Percentiles rank a stretch among this genome's conserved stretches.
These are phyloP conservation scores for Iphiclides podalirius DNA, from an alignment of 2,888 invertebrate genomes.

Conservation along the genomic window DNA sequence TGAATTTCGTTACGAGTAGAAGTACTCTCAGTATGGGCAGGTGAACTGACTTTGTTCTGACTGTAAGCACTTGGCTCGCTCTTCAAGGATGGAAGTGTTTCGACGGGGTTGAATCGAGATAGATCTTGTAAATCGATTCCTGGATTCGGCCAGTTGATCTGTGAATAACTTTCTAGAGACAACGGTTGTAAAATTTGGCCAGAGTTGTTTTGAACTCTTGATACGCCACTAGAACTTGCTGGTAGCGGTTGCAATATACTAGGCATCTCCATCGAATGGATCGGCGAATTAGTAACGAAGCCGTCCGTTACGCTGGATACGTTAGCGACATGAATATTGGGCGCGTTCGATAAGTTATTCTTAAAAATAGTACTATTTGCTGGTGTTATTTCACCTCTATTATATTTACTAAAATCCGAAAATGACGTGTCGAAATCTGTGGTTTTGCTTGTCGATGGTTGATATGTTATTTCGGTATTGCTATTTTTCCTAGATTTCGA, in stretches of 20 bases:
- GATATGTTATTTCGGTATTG: constrained; percentile 8
- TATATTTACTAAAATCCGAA: constrained; percentile 11
- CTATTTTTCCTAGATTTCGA: constrained; percentile 18
- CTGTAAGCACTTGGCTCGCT: constrained; percentile 52
- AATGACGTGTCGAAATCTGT: constrained; percentile 5
- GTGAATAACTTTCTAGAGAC: constrained; percentile 72
- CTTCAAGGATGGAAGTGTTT: constrained; percentile 67
- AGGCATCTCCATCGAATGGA: constrained; percentile 28
- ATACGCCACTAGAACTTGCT: constrained; percentile 33
- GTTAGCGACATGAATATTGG: constrained; percentile 28
- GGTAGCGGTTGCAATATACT: constrained; percentile 54
- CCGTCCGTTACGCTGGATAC: constrained; percentile 31
- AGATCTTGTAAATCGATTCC: constrained; percentile 76
- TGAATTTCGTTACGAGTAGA: constrained; percentile 38
- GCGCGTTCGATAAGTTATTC: constrained; percentile 24
- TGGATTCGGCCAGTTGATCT: constrained; percentile 83
- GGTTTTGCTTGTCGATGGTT: constrained; percentile 25
- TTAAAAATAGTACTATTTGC: constrained; percentile 39
- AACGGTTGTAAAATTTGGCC: constrained; percentile 73
- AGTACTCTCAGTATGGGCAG: constrained; percentile 49
- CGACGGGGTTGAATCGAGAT: constrained; percentile 72
- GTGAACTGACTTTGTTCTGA: constrained; percentile 57
- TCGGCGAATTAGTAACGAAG: constrained; percentile 31
- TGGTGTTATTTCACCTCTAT: constrained; percentile 34
- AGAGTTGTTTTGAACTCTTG: constrained; percentile 48